These are phyloP conservation scores for Diplolepis rosae DNA, from an alignment of 2,888 invertebrate species.

Conservation along the genomic window DNA sequence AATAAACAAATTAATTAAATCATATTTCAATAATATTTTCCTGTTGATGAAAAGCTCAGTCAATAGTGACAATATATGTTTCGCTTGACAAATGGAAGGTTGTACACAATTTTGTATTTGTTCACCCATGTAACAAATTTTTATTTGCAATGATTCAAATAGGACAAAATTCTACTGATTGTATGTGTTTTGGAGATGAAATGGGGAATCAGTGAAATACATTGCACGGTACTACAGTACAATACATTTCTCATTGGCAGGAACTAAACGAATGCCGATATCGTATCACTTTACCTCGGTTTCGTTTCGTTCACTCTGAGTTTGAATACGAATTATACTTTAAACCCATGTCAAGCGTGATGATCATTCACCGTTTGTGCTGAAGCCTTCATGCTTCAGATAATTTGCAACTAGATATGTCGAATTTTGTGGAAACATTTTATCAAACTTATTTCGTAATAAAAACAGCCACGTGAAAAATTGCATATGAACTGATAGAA, in stretches of 20 bases:
- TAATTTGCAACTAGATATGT: background rate
- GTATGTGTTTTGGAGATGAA: background rate
- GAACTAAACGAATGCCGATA: background rate
- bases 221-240: background rate
- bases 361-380: background rate
- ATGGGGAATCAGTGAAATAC: background rate
- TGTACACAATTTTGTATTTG: background rate
- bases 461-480: no score
- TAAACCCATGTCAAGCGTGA: background rate
- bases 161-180: background rate
- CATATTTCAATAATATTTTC: background rate
- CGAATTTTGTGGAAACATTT: background rate
- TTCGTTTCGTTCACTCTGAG: background rate
- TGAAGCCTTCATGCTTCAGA: background rate
- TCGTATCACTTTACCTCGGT: slow-evolving; percentile 6
- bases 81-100: background rate
- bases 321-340: slow-evolving; percentile 10
- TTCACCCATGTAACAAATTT: background rate
- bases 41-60: background rate
- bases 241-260: background rate
- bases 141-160: background rate
- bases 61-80: background rate
- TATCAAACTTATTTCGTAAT: background rate
- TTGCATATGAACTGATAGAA: no score
- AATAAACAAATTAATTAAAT: background rate